A percentile compares a stretch with the other conserved stretches of the same genome.
Conservation (phyloP, 2,113 vertebrate species). For the Bettongia penicillata region DNA sequence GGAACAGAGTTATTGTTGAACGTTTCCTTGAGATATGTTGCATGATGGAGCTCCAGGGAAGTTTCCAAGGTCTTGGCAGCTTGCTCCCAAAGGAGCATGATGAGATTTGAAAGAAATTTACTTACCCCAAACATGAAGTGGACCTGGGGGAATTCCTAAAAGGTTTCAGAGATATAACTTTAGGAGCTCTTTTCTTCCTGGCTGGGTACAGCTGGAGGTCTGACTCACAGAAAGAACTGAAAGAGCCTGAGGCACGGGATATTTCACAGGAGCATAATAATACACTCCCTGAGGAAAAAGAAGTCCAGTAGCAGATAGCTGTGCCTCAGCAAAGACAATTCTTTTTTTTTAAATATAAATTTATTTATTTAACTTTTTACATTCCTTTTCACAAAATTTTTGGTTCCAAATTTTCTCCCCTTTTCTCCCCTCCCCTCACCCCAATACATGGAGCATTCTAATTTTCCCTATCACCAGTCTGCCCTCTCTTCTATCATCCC, state of each 20-base stretch:
- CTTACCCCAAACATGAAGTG: neutral
- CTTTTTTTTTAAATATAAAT: too few species aligned
- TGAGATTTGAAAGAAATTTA: neutral
- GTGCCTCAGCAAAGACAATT: too few species aligned
- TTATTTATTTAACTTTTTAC: too few species aligned
- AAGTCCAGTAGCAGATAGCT: neutral
- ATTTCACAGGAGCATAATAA: too few species aligned
- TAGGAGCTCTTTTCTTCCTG: neutral
- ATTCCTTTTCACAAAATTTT: too few species aligned
- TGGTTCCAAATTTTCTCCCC: too few species aligned
- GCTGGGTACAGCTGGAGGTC: neutral
- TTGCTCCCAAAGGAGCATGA: neutral
- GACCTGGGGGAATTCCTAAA: neutral
- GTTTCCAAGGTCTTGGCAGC: neutral
- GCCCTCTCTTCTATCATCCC: too few species aligned
- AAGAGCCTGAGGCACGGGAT: neutral
- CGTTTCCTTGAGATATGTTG: neutral
- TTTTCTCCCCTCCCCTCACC: too few species aligned
- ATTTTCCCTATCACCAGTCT: too few species aligned
- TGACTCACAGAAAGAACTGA: neutral
- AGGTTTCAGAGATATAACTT: neutral
- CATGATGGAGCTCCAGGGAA: neutral
- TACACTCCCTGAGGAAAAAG: too few species aligned
- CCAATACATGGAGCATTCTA: too few species aligned
- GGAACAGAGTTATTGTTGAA: neutral